Conservation (phyloP, 1,140 invertebrate genomes). For the Leptoteleia sp. region DNA sequence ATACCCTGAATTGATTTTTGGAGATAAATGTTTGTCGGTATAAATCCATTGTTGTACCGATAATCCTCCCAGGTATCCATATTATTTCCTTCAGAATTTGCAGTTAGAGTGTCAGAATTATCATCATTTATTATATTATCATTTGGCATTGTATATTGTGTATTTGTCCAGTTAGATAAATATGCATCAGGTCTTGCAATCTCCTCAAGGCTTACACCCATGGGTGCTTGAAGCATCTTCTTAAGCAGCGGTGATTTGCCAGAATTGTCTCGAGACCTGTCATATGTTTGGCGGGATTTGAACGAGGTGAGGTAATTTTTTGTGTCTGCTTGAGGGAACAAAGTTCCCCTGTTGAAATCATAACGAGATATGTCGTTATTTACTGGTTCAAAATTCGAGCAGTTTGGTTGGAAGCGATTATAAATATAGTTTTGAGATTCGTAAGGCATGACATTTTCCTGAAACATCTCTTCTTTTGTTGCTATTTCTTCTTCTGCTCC, state of each 20-base stretch:
- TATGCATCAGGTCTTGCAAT: slow-evolving; percentile 71
- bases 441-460: slow-evolving; percentile 67
- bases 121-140: slow-evolving; percentile 63
- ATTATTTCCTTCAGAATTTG: slow-evolving; percentile 75
- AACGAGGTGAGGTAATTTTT: slow-evolving; percentile 7
- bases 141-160: slow-evolving; percentile 56
- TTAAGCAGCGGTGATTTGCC: slow-evolving; percentile 70
- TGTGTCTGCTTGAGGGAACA: not conserved
- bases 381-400: slow-evolving; percentile 66
- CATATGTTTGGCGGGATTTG: slow-evolving; percentile 8
- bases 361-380: slow-evolving; percentile 57
- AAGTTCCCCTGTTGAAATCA: not conserved
- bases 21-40: slow-evolving; percentile 47
- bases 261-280: not conserved
- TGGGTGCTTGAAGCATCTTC: slow-evolving; percentile 78
- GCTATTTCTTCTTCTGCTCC: slow-evolving; percentile 73
- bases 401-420: slow-evolving; percentile 67
- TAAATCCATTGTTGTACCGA: slow-evolving; percentile 23
- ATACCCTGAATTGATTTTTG: slow-evolving; percentile 38
- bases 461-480: slow-evolving; percentile 66
- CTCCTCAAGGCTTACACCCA: slow-evolving; percentile 75
- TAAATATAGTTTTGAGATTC: slow-evolving; percentile 72
- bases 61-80: slow-evolving; percentile 40
- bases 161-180: slow-evolving; percentile 49
- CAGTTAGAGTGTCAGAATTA: slow-evolving; percentile 77